These are phyloP conservation scores for Leptopilina syphax DNA, from an alignment of 2,888 invertebrate species.

Conservation along the genomic window DNA sequence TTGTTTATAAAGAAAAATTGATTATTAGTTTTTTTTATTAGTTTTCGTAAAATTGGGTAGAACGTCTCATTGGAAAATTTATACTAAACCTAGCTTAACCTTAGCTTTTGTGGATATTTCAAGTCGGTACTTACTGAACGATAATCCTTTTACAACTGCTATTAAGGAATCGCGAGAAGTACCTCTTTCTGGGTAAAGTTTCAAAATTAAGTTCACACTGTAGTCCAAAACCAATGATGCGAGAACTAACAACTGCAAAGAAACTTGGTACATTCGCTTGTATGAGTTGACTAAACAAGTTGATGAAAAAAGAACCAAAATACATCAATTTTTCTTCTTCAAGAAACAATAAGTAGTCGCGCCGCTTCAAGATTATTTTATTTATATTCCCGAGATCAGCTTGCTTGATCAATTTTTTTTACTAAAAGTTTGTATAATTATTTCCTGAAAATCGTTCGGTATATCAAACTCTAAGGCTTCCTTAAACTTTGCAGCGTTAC, in stretches of 20 bases:
- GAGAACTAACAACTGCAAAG: background rate
- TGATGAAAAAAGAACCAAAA: too few species aligned
- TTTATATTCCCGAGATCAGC: slow-evolving; percentile 9
- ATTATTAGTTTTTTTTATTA: background rate
- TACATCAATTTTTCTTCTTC: background rate
- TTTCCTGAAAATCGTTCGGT: background rate
- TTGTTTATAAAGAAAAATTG: background rate
- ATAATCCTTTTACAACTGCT: slow-evolving; percentile 37
- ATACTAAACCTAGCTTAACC: slow-evolving; percentile 21
- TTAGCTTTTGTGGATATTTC: slow-evolving; percentile 21
- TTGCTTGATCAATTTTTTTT: background rate
- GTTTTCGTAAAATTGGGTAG: slow-evolving; percentile 8
- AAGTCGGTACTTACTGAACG: slow-evolving; percentile 27
- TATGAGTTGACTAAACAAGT: background rate
- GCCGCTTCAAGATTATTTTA: background rate
- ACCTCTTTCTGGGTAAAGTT: slow-evolving; percentile 29
- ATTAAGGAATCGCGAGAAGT: slow-evolving; percentile 37
- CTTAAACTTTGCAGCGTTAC: background rate
- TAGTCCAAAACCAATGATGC: slow-evolving; percentile 35
- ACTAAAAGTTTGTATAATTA: slow-evolving; percentile 3
- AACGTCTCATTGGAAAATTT: slow-evolving; percentile 17
- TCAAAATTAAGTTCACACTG: slow-evolving; percentile 33
- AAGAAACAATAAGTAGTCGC: background rate
- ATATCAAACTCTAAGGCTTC: background rate
- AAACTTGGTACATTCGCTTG: background rate